phyloP scores from a whole-genome alignment of 2,113 vertebrate species.

The Oreotragus oreotragus region DNA sequence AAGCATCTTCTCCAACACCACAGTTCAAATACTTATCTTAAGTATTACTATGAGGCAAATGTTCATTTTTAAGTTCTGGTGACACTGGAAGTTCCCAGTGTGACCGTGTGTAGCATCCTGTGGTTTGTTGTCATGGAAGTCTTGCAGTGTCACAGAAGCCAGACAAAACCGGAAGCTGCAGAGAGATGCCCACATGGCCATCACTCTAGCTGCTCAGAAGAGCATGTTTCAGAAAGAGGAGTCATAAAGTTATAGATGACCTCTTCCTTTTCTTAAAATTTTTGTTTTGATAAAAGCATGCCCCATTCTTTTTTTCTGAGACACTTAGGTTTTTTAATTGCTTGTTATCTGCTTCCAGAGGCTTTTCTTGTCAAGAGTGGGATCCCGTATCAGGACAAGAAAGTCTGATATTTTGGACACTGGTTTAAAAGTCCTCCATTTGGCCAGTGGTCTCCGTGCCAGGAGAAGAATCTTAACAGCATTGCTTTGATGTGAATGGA shows the following conservation, averaged over 20 bases:
- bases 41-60: slow-evolving; percentile 10
- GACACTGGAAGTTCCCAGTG: slow-evolving; percentile 45
- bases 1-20: not conserved
- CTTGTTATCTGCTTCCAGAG: not conserved
- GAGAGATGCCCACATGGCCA: not conserved
- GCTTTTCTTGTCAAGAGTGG: not conserved
- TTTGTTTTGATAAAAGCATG: not conserved
- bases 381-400: not conserved
- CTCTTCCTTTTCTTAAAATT: not conserved
- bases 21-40: not conserved
- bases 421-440: not conserved
- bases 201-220: not conserved
- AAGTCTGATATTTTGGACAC: not conserved
- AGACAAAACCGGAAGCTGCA: not conserved
- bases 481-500: not conserved
- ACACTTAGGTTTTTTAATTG: not conserved
- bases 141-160: slow-evolving; percentile 51
- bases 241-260: not conserved
- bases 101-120: slow-evolving; percentile 26
- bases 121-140: slow-evolving; percentile 80
- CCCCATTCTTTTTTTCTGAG: not conserved
- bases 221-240: not conserved
- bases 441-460: not conserved
- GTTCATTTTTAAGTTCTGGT: slow-evolving; percentile 48
- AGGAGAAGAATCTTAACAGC: not conserved